phyloP scores from a whole-genome alignment of 2,888 invertebrate species.

The Drosophila melanosoma region DNA sequence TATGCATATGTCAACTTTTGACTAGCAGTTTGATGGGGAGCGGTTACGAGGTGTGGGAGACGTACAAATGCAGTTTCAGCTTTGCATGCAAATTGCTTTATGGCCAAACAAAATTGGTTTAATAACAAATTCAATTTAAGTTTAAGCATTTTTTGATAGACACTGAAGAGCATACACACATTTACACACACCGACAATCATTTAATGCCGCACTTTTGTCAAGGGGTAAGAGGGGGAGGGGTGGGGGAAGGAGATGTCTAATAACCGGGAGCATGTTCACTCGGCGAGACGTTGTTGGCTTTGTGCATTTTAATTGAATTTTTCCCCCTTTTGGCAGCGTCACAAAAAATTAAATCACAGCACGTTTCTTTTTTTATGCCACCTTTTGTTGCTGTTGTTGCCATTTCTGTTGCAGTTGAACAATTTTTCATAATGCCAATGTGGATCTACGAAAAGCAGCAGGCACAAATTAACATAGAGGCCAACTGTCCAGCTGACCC shows the following conservation, averaged over 20 bases:
- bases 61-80: slow-evolving; percentile 25
- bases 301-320: slow-evolving; percentile 80
- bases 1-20: slow-evolving; percentile 58
- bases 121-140: slow-evolving; percentile 78
- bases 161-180: slow-evolving; percentile 62
- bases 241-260: too few relatives aligned
- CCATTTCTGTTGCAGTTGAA: slow-evolving; percentile 68
- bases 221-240: neutral
- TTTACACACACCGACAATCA: neutral
- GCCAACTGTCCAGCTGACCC: slow-evolving; percentile 60
- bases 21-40: neutral
- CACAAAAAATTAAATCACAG: slow-evolving; percentile 76
- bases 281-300: slow-evolving; percentile 64
- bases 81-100: slow-evolving; percentile 64
- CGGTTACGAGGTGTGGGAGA: neutral
- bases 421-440: slow-evolving; percentile 70
- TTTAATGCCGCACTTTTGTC: neutral
- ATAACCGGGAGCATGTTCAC: slow-evolving; percentile 34
- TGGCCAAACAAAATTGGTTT: slow-evolving; percentile 62
- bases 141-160: slow-evolving; percentile 65
- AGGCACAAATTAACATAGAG: slow-evolving; percentile 74
- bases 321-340: slow-evolving; percentile 49
- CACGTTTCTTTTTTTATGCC: slow-evolving; percentile 54
- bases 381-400: slow-evolving; percentile 12
- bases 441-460: slow-evolving; percentile 40